phyloP scores from a whole-genome alignment of 2,113 vertebrate species.

The Apeltes quadracus region DNA sequence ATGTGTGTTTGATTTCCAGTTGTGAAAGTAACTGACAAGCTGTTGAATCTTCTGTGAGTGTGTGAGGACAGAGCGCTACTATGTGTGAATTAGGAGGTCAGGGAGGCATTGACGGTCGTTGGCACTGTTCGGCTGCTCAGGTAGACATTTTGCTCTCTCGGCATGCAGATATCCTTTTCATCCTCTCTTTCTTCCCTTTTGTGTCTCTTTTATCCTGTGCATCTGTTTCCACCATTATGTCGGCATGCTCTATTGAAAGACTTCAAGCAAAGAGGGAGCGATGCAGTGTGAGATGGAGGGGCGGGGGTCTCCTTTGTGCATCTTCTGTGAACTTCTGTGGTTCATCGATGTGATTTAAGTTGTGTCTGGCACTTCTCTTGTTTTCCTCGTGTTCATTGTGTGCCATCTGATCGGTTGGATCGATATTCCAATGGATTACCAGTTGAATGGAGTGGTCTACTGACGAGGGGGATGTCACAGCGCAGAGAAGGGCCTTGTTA shows the following conservation, averaged over 20 bases:
- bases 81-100: constrained; percentile 91
- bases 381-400: constrained; percentile 30
- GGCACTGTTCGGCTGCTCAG: constrained; percentile 98
- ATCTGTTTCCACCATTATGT: constrained; percentile 40
- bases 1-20: constrained; percentile 55
- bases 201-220: constrained; percentile 22
- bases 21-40: constrained; percentile 60
- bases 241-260: constrained; percentile 49
- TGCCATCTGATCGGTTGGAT: constrained; percentile 48
- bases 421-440: constrained; percentile 52
- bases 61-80: constrained; percentile 60
- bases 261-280: constrained; percentile 22
- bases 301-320: constrained; percentile 7
- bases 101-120: constrained; percentile 97
- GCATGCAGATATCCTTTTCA: constrained; percentile 78
- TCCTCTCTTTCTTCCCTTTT: constrained; percentile 11
- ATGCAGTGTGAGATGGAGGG: constrained; percentile 6
- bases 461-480: constrained; percentile 59
- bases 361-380: constrained; percentile 28
- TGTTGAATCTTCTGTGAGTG: constrained; percentile 64
- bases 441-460: constrained; percentile 51
- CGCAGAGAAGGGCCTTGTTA: constrained; percentile 50
- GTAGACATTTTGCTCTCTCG: constrained; percentile 87
- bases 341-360: constrained; percentile 35
- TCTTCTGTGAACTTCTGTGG: constrained; percentile 29